Evolutionary conservation across 2,113 vertebrate species (phyloP).

Genomic region (Thunnus maccoyii): DNA sequence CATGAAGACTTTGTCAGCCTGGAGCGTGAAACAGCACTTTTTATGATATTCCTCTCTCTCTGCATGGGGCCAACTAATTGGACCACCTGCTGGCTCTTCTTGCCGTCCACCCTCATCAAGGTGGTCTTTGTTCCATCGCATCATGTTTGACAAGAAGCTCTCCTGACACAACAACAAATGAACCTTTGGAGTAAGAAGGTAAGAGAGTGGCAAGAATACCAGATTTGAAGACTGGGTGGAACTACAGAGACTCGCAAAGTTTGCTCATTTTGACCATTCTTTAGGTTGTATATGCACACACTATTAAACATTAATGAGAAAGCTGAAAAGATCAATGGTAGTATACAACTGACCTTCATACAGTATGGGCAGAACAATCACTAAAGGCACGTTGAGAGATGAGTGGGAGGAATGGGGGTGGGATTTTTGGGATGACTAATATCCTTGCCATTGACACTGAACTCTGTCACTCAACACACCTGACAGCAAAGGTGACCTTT

Average conservation of each 20-base stretch:
- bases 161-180: constrained; percentile 60
- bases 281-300: not conserved
- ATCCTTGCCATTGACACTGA: constrained; percentile 26
- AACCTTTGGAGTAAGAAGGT: constrained; percentile 8
- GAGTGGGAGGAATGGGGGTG: constrained; percentile 20
- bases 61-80: constrained; percentile 63
- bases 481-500: constrained; percentile 56
- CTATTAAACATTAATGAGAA: constrained; percentile 44
- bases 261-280: not conserved
- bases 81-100: constrained; percentile 55
- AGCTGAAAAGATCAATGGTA: constrained; percentile 29
- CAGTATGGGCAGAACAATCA: constrained; percentile 1
- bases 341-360: constrained; percentile 50
- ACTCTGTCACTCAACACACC: constrained; percentile 41
- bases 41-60: constrained; percentile 34
- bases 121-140: constrained; percentile 59
- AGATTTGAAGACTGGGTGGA: constrained; percentile 1
- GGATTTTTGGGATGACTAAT: constrained; percentile 44
- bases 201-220: constrained; percentile 12
- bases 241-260: not conserved
- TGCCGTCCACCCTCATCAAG: constrained; percentile 61
- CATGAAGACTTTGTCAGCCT: constrained; percentile 14
- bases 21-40: constrained; percentile 5
- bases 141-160: constrained; percentile 43
- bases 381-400: constrained; percentile 51